Conservation (phyloP, 2,113 vertebrate genomes). For the Argyrosomus japonicus region DNA sequence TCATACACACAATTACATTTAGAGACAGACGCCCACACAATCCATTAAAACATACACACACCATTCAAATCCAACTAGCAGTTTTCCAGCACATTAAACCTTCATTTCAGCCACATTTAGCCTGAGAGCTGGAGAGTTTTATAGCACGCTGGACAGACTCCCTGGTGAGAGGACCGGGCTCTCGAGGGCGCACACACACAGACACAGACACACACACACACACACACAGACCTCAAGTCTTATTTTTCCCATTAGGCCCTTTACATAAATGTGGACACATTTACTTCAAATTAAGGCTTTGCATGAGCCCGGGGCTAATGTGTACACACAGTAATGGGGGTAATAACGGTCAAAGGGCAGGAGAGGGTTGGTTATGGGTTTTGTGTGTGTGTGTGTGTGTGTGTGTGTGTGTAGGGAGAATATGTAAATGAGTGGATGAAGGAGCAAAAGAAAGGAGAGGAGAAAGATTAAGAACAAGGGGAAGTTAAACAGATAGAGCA, state of each 20-base stretch:
- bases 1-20: constrained; percentile 4
- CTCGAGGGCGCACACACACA: constrained; percentile 14
- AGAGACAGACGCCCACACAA: constrained; percentile 35
- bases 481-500: neutral
- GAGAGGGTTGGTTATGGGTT: neutral
- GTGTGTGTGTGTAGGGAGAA: neutral
- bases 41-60: constrained; percentile 38
- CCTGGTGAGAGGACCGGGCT: constrained; percentile 41
- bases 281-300: constrained; percentile 54
- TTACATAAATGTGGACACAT: constrained; percentile 59
- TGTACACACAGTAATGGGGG: constrained; percentile 38
- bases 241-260: constrained; percentile 55
- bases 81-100: constrained; percentile 71
- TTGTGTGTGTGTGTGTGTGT: neutral
- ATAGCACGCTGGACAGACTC: constrained; percentile 51
- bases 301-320: constrained; percentile 35
- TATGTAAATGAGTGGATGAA: neutral
- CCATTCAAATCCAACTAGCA: constrained; percentile 40
- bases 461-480: neutral
- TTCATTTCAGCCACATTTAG: constrained; percentile 63
- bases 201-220: constrained; percentile 29
- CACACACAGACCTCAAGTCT: constrained; percentile 40
- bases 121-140: constrained; percentile 47
- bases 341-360: constrained; percentile 46
- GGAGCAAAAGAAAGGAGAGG: neutral